These are phyloP conservation scores for Acanthosepion pharaonis DNA, from an alignment of 2,888 invertebrate species.

Conservation along the genomic window DNA sequence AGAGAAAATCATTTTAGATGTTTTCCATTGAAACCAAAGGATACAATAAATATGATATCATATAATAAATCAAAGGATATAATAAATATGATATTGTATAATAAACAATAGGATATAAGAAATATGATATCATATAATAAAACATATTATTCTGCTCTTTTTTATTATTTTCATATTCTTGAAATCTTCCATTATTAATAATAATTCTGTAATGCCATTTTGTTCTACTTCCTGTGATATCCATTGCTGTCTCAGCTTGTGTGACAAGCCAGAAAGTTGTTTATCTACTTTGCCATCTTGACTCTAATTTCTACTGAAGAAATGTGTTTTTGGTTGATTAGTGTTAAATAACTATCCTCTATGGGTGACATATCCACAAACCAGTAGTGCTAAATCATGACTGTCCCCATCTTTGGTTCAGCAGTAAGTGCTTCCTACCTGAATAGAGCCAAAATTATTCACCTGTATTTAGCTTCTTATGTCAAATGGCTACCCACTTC, in stretches of 20 bases:
- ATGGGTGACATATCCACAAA: background rate
- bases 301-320: background rate
- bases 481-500: conserved; percentile 24
- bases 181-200: too few relatives aligned
- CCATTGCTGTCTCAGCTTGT: background rate
- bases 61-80: too few relatives aligned
- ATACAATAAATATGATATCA: too few relatives aligned
- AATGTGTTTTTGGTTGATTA: background rate
- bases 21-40: too few relatives aligned
- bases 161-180: too few relatives aligned
- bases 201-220: too few relatives aligned
- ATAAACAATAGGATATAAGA: too few relatives aligned
- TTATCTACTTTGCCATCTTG: background rate
- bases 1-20: too few relatives aligned
- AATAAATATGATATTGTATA: too few relatives aligned
- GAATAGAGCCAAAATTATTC: background rate
- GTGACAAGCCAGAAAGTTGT: background rate
- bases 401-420: background rate
- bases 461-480: background rate
- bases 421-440: background rate
- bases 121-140: too few relatives aligned
- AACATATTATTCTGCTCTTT: too few relatives aligned
- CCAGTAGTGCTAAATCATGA: background rate
- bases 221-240: too few relatives aligned
- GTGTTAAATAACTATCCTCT: background rate